Evolutionary conservation across 2,113 vertebrate species (phyloP).

Genomic region (Rhizomys pruinosus): DNA sequence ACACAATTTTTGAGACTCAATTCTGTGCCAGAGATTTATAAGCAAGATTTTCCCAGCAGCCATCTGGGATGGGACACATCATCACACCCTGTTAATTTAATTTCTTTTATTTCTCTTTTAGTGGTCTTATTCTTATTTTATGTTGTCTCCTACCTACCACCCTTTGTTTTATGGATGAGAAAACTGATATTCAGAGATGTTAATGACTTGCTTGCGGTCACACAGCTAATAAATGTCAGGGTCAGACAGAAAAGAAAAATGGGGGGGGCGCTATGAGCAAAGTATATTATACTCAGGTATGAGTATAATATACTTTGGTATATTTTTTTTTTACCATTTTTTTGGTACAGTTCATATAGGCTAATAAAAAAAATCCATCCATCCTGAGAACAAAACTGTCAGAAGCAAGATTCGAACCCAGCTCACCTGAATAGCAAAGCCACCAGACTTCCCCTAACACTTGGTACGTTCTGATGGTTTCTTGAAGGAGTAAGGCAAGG

Average conservation of each 20-base stretch:
- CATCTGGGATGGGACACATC: too few relatives aligned
- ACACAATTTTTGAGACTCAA: neutral
- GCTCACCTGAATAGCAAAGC: neutral
- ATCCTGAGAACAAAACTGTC: neutral
- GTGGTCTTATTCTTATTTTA: constrained; percentile 10
- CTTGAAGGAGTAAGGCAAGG: neutral
- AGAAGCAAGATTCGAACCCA: constrained; percentile 1
- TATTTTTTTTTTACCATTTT: too few relatives aligned
- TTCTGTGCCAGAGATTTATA: neutral
- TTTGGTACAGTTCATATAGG: neutral
- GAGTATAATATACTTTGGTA: too few relatives aligned
- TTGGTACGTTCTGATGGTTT: too few relatives aligned
- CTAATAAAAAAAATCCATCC: constrained; percentile 5
- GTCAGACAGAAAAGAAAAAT: neutral
- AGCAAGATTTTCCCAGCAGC: neutral
- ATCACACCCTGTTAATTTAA: neutral
- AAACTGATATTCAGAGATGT: constrained; percentile 33
- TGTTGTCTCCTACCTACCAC: neutral
- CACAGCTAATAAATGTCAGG: neutral
- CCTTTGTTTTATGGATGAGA: constrained; percentile 49
- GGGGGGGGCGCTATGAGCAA: neutral
- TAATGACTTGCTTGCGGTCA: constrained; percentile 28
- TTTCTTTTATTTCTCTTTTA: constrained; percentile 31
- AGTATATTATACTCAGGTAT: neutral
- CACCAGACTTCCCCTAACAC: neutral